Evolutionary conservation across 2,888 invertebrate genomes (phyloP).

Genomic region (Chaetogeoica ovagalla): DNA sequence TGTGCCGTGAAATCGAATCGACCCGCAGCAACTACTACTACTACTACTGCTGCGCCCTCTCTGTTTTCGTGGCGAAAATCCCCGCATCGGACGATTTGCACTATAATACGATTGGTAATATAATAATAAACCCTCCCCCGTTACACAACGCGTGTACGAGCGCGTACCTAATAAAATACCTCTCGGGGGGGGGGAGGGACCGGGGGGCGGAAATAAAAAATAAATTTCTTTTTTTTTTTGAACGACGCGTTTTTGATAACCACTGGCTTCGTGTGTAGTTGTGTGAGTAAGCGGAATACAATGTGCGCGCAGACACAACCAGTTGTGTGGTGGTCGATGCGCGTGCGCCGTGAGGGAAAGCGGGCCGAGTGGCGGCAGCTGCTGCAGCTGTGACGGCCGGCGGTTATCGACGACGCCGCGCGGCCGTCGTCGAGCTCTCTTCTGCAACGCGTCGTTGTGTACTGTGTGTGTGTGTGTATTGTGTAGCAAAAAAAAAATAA

Average conservation of each 20-base stretch:
- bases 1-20: slow-evolving; percentile 16
- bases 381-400: no score
- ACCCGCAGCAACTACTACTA: slow-evolving; percentile 11
- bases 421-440: slow-evolving; percentile 13
- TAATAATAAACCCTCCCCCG: no score
- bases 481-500: not conserved
- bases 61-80: slow-evolving; percentile 17
- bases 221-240: no score
- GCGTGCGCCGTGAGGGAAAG: slow-evolving; percentile 42
- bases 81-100: not conserved
- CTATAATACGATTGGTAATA: not conserved
- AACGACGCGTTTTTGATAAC: slow-evolving; percentile 5
- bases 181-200: no score
- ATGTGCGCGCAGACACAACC: slow-evolving; percentile 38
- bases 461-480: not conserved
- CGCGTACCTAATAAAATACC: no score
- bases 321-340: slow-evolving; percentile 33
- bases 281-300: slow-evolving; percentile 50
- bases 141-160: no score
- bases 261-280: slow-evolving; percentile 22
- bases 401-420: slow-evolving; percentile 29
- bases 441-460: not conserved
- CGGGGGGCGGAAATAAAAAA: no score
- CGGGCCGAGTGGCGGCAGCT: slow-evolving; percentile 21
- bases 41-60: slow-evolving; percentile 40